These are phyloP conservation scores for Entelurus aequoreus DNA, from an alignment of 2,113 vertebrate species.

Conservation along the genomic window DNA sequence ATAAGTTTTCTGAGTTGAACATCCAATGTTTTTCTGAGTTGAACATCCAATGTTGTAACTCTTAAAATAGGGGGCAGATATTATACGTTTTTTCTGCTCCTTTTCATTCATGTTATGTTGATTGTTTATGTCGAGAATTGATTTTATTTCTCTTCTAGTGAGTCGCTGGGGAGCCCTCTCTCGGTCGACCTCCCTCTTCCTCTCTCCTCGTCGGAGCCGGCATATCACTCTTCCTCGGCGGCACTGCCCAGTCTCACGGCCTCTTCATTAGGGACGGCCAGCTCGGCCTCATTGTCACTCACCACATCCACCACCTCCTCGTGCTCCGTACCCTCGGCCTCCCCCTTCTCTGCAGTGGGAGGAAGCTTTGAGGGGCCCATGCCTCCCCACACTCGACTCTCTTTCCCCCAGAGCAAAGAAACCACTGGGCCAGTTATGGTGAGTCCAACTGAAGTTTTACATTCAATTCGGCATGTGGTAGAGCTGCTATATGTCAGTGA, in stretches of 20 bases:
- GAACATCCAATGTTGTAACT: no score
- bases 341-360: conserved; percentile 61
- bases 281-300: conserved; percentile 48
- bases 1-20: no score
- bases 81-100: no score
- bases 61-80: no score
- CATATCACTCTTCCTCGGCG: conserved; percentile 62
- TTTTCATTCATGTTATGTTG: no score
- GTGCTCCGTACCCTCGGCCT: conserved; percentile 49
- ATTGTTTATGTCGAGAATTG: no score
- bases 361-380: conserved; percentile 64
- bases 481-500: no score
- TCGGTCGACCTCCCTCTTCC: conserved; percentile 61
- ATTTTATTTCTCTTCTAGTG: conserved; percentile 40
- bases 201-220: conserved; percentile 65
- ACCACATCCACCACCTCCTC: conserved; percentile 46
- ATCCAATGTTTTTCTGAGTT: no score
- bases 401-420: conserved; percentile 72
- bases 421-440: conserved; percentile 66
- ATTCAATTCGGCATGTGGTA: neutral
- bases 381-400: conserved; percentile 60
- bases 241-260: conserved; percentile 60
- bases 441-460: conserved; percentile 23
- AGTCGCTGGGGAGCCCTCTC: conserved; percentile 62
- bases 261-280: conserved; percentile 55